phyloP scores from a whole-genome alignment of 2,797 vertebrate genomes.

The Enteromius treurensis region DNA sequence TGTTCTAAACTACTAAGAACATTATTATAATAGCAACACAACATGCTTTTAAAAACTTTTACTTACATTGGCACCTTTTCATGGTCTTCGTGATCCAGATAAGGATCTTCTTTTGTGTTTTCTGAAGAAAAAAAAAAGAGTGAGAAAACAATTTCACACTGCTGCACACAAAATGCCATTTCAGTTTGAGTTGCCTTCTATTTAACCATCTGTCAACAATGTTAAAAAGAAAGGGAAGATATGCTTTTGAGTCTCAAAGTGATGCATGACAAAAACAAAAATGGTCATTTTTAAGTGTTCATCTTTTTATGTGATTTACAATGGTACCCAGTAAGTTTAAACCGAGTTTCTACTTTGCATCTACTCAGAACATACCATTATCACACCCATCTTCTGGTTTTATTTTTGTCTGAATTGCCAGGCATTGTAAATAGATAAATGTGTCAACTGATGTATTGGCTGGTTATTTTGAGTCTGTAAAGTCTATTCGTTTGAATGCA shows the following conservation, averaged over 20 bases:
- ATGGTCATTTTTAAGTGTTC: not conserved
- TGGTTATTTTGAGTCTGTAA: not conserved
- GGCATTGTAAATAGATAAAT: constrained; percentile 4
- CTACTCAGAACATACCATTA: not conserved
- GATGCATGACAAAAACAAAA: constrained; percentile 2
- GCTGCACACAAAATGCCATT: too few relatives aligned
- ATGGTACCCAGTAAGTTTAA: not conserved
- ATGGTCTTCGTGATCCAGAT: constrained; percentile 65
- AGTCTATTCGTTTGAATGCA: not conserved
- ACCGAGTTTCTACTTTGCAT: not conserved
- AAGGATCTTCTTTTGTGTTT: constrained; percentile 68
- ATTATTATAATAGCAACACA: not conserved
- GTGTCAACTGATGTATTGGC: not conserved
- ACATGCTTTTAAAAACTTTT: not conserved
- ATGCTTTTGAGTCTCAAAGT: not conserved
- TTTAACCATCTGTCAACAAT: not conserved
- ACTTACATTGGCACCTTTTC: constrained; percentile 83
- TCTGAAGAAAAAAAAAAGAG: constrained; percentile 56
- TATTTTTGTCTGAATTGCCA: not conserved
- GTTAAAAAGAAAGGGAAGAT: not conserved
- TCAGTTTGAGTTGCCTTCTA: not conserved
- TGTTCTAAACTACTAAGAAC: not conserved
- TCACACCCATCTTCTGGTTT: not conserved
- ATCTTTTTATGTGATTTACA: not conserved
- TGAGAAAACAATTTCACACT: not conserved